Conservation (phyloP, 2,888 invertebrate genomes). For the Cerceris ruficornis region DNA sequence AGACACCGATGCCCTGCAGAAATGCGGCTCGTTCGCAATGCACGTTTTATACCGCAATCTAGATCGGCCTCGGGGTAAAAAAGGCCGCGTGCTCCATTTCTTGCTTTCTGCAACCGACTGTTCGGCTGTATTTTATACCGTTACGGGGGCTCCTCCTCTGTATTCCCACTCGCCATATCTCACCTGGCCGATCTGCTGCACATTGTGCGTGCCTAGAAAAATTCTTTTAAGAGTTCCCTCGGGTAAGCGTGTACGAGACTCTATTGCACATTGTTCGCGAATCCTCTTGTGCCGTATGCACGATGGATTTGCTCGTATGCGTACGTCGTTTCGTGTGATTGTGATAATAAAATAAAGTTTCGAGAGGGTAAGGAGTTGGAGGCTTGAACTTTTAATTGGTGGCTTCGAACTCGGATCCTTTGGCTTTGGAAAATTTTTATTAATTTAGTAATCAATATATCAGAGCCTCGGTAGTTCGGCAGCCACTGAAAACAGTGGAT, state of each 20-base stretch:
- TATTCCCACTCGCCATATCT: conserved; percentile 51
- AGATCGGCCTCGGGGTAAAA: conserved; percentile 40
- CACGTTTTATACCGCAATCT: conserved; percentile 37
- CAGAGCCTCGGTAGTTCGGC: too few relatives aligned
- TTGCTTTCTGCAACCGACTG: conserved; percentile 33
- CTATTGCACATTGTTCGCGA: conserved; percentile 30
- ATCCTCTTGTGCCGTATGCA: conserved; percentile 26
- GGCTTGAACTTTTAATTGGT: too few relatives aligned
- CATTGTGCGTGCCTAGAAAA: conserved; percentile 58
- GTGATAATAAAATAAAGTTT: neutral
- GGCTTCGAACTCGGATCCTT: too few relatives aligned
- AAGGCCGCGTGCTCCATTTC: conserved; percentile 37
- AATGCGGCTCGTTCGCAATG: conserved; percentile 32
- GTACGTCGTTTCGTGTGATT: neutral
- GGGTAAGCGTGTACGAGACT: conserved; percentile 11
- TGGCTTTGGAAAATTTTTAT: too few relatives aligned
- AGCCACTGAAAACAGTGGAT: too few relatives aligned
- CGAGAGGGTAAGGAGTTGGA: neutral
- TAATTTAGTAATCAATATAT: too few relatives aligned
- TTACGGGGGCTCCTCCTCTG: conserved; percentile 28
- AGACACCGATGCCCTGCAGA: conserved; percentile 7
- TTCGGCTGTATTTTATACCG: conserved; percentile 52
- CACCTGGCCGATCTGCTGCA: conserved; percentile 43
- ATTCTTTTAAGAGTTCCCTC: conserved; percentile 46
- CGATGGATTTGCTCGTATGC: neutral